Evolutionary conservation across 2,888 invertebrate genomes (phyloP).

Genomic region (Creontiades dilutus): DNA sequence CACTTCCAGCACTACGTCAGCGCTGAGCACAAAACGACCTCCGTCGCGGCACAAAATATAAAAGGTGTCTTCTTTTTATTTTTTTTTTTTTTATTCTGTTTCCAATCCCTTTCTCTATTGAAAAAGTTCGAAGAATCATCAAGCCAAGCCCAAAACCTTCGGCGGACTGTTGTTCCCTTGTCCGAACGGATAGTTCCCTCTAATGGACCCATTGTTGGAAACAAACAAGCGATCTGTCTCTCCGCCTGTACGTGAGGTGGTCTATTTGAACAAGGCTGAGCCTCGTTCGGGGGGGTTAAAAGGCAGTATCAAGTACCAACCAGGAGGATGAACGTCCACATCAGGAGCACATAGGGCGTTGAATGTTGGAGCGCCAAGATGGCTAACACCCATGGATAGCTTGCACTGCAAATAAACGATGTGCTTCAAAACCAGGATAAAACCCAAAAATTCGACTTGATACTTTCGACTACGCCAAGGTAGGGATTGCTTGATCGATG

Average conservation of each 20-base stretch:
- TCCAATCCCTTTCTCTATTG: constrained; percentile 13
- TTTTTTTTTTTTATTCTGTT: not conserved
- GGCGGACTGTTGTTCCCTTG: constrained; percentile 40
- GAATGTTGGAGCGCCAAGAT: too few relatives aligned
- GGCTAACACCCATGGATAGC: too few relatives aligned
- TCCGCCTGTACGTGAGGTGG: constrained; percentile 12
- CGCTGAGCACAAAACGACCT: constrained; percentile 13
- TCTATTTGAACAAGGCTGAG: constrained; percentile 35
- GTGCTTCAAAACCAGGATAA: too few relatives aligned
- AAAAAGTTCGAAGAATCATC: constrained; percentile 45
- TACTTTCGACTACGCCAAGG: too few relatives aligned
- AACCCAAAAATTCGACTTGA: too few relatives aligned
- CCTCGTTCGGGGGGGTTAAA: not conserved
- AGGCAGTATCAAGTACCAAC: not conserved
- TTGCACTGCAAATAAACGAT: too few relatives aligned
- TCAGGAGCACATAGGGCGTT: too few relatives aligned
- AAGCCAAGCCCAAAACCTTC: constrained; percentile 20
- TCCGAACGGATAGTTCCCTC: constrained; percentile 4
- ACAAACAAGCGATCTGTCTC: constrained; percentile 62
- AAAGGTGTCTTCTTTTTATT: constrained; percentile 10
- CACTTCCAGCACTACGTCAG: constrained; percentile 35
- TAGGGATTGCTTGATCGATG: too few relatives aligned
- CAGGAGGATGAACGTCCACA: not conserved
- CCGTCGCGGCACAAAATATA: constrained; percentile 24
- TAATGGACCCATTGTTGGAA: constrained; percentile 56